phyloP scores from a whole-genome alignment of 2,113 vertebrate species.

The Tricholaema leucomelas region DNA sequence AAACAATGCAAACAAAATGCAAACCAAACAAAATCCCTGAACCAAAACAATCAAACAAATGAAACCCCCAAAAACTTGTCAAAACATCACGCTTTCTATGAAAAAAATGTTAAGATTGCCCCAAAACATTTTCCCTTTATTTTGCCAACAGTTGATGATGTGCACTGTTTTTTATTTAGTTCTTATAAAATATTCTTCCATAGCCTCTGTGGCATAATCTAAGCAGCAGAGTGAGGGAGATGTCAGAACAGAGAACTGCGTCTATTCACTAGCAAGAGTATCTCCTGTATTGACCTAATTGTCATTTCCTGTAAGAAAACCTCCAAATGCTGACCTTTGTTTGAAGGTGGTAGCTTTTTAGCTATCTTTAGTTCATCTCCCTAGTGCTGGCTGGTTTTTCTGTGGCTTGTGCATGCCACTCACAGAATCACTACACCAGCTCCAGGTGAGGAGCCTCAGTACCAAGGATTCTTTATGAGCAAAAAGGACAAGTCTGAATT shows the following conservation, averaged over 20 bases:
- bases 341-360: background rate
- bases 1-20: too few species aligned
- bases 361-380: background rate
- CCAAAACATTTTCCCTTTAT: background rate
- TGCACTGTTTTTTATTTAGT: background rate
- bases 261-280: background rate
- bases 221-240: background rate
- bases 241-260: background rate
- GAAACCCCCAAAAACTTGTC: background rate
- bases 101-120: accelerated
- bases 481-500: background rate
- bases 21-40: background rate
- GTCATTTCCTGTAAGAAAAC: background rate
- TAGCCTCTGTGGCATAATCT: background rate
- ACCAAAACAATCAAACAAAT: too few species aligned
- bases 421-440: background rate
- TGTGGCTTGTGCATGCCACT: background rate
- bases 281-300: background rate
- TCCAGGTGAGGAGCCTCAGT: background rate
- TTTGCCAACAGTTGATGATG: background rate
- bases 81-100: background rate
- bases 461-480: background rate
- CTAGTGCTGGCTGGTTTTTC: background rate
- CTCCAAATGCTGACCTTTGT: background rate
- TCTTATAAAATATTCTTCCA: background rate